phyloP scores from a whole-genome alignment of 2,797 vertebrate genomes.

The Macrochelys suwanniensis region DNA sequence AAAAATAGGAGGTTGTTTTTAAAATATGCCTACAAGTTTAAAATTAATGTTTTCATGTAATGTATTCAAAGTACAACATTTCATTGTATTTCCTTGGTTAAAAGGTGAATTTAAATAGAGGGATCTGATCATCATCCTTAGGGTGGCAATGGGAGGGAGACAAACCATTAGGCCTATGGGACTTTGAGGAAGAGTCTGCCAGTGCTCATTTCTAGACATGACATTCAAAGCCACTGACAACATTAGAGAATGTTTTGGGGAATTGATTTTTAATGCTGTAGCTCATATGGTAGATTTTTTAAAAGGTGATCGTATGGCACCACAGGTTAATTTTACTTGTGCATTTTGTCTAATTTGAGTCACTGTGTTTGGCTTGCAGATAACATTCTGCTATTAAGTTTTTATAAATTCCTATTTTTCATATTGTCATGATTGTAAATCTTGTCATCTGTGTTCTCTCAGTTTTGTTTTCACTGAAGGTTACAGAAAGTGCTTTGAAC shows the following conservation, averaged over 20 bases:
- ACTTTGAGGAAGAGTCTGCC: conserved; percentile 36
- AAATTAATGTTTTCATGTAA: neutral
- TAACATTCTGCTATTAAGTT: conserved; percentile 69
- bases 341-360: conserved; percentile 51
- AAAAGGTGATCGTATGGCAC: conserved; percentile 24
- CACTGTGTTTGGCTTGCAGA: conserved; percentile 62
- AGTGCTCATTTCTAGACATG: conserved; percentile 53
- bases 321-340: conserved; percentile 67
- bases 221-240: conserved; percentile 75
- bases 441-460: conserved; percentile 25
- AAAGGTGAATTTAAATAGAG: neutral
- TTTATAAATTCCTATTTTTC: conserved; percentile 32
- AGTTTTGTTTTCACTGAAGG: conserved; percentile 25
- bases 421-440: neutral
- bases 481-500: conserved; percentile 19
- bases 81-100: neutral
- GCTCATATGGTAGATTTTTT: conserved; percentile 49
- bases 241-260: conserved; percentile 51
- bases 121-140: neutral
- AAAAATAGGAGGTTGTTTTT: neutral
- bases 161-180: conserved; percentile 36
- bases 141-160: conserved; percentile 61
- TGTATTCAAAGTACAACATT: neutral
- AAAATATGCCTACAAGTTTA: neutral
- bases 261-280: conserved; percentile 53